Evolutionary conservation across 2,797 vertebrate genomes (phyloP).

Genomic region (Anguilla megastoma): DNA sequence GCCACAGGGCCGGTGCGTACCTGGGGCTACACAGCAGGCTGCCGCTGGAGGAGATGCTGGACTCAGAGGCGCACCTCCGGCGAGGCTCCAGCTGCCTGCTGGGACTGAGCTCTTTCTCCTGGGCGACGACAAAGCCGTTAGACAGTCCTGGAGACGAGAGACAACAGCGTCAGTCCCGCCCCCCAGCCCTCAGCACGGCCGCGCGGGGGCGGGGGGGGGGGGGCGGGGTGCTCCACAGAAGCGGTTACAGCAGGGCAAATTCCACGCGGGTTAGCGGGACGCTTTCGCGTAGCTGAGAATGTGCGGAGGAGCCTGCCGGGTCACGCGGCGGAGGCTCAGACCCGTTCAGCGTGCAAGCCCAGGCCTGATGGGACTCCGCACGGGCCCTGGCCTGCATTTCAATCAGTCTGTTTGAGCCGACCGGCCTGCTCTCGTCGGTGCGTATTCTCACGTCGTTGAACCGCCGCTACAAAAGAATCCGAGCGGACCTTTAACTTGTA

Average conservation of each 20-base stretch:
- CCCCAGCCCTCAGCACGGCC: not conserved
- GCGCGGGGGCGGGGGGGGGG: not conserved
- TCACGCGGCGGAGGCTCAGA: not conserved
- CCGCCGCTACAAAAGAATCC: not conserved
- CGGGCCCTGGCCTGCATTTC: not conserved
- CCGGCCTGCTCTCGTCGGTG: not conserved
- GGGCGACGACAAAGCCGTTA: constrained; percentile 81
- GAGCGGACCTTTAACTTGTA: not conserved
- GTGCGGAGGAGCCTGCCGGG: not conserved
- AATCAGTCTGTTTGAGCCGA: not conserved
- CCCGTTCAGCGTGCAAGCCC: not conserved
- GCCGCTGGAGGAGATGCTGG: constrained; percentile 91
- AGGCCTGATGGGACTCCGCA: not conserved
- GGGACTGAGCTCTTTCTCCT: constrained; percentile 71
- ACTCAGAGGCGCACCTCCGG: constrained; percentile 93
- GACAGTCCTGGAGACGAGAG: constrained; percentile 77
- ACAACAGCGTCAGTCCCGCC: not conserved
- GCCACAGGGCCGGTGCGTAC: constrained; percentile 59
- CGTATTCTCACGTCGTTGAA: not conserved
- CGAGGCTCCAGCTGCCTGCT: constrained; percentile 81
- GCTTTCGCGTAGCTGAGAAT: not conserved
- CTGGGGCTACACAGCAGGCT: constrained; percentile 86
- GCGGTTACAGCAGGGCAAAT: not conserved
- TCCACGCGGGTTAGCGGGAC: not conserved
- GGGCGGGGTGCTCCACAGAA: not conserved